phyloP scores from a whole-genome alignment of 2,113 vertebrate species.

The Propithecus coquereli region DNA sequence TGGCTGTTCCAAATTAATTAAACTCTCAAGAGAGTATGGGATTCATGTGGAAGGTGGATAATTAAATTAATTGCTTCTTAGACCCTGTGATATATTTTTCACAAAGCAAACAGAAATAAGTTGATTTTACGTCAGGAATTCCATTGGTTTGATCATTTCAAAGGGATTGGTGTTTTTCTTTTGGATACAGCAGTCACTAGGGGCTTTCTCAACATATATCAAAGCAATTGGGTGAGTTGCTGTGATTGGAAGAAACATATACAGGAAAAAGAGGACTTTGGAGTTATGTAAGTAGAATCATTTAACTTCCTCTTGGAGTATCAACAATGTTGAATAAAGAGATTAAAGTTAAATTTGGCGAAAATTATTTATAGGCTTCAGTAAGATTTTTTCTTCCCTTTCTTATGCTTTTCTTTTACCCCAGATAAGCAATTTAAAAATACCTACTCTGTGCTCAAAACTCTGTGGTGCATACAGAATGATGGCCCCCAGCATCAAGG shows the following conservation, averaged over 20 bases:
- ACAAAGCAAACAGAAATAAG: constrained; percentile 74
- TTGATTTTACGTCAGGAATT: constrained; percentile 63
- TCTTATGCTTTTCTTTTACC: not conserved
- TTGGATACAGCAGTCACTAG: not conserved
- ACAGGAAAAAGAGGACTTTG: not conserved
- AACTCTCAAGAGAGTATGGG: constrained; percentile 69
- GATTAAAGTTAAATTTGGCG: not conserved
- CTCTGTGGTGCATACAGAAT: not conserved
- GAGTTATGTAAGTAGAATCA: not conserved
- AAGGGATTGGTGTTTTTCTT: constrained; percentile 9
- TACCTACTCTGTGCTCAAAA: not conserved
- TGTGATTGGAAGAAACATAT: not conserved
- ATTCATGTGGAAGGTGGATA: constrained; percentile 71
- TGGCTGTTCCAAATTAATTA: constrained; percentile 75
- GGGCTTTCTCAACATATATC: constrained; percentile 24
- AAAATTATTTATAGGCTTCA: not conserved
- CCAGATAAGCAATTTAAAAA: not conserved
- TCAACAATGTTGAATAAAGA: not conserved
- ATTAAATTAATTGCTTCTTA: constrained; percentile 81
- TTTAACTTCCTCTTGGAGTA: constrained; percentile 1
- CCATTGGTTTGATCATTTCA: constrained; percentile 45
- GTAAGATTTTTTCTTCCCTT: not conserved
- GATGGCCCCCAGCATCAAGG: not conserved
- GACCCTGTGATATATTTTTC: constrained; percentile 74
- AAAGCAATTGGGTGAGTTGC: constrained; percentile 25